Conservation (phyloP, 2,888 invertebrate genomes). For the Omphaloscelis lunosa region DNA sequence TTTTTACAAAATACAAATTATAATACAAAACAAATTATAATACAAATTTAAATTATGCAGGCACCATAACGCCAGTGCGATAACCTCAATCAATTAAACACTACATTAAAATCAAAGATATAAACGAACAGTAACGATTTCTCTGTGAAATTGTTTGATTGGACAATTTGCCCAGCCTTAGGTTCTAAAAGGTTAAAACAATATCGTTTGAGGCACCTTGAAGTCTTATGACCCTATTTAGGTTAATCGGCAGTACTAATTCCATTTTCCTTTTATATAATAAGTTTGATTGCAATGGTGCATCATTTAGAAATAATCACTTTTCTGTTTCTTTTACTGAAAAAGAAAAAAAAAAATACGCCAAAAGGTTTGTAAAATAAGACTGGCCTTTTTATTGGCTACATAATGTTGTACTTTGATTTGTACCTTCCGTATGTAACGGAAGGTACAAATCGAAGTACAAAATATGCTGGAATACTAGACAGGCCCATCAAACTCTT, state of each 20-base stretch:
- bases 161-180: constrained; percentile 76
- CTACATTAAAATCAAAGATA: constrained; percentile 65
- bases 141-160: constrained; percentile 78
- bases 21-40: not conserved
- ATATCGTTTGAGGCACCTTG: constrained; percentile 76
- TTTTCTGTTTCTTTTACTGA: not conserved
- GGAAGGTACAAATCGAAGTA: not conserved
- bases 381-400: not conserved
- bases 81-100: constrained; percentile 64
- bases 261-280: constrained; percentile 28
- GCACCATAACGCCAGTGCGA: constrained; percentile 49
- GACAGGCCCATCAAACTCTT: not conserved
- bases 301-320: not conserved
- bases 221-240: constrained; percentile 58
- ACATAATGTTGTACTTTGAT: too few relatives aligned
- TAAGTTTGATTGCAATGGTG: constrained; percentile 11
- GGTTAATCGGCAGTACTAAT: constrained; percentile 40
- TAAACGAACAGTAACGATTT: constrained; percentile 65
- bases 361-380: not conserved
- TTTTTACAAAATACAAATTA: not conserved
- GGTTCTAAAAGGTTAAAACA: constrained; percentile 74
- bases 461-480: not conserved
- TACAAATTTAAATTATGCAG: constrained; percentile 43
- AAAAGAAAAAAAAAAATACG: too few relatives aligned
- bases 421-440: too few relatives aligned